These are phyloP conservation scores for Oreochromis mossambicus DNA, from an alignment of 2,797 vertebrate genomes.

Conservation along the genomic window DNA sequence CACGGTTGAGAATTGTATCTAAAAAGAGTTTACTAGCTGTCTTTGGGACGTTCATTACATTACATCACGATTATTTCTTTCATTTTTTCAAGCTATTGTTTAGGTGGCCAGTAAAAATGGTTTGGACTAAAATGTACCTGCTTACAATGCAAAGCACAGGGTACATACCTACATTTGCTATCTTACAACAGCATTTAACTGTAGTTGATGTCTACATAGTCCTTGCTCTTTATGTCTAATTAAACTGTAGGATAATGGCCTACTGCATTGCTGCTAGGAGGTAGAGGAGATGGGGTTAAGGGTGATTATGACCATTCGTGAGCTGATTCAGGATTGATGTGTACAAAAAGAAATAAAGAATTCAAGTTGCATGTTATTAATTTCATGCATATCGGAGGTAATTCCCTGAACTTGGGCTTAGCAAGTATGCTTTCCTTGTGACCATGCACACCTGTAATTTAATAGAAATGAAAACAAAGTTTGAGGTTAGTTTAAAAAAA, in stretches of 20 bases:
- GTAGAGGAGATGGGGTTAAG: background rate
- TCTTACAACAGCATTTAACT: background rate
- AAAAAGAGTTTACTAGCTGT: background rate
- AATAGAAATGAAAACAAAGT: background rate
- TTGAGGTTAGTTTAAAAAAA: background rate
- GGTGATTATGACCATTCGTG: background rate
- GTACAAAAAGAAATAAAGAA: background rate
- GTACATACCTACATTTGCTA: background rate
- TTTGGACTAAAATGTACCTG: background rate
- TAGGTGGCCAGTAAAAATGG: background rate
- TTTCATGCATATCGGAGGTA: fast-evolving
- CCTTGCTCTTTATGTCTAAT: background rate
- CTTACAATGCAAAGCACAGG: background rate
- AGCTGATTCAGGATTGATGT: background rate
- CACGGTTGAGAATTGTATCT: background rate
- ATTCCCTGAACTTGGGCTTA: background rate
- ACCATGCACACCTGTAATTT: background rate
- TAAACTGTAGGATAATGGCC: background rate
- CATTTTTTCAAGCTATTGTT: background rate
- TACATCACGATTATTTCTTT: background rate
- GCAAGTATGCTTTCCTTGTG: background rate
- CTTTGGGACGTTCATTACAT: background rate
- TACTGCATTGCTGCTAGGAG: background rate
- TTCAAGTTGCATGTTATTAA: background rate
- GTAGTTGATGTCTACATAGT: background rate